Evolutionary conservation across 2,888 invertebrate genomes (phyloP), one percentile per base, ranked within the genome.

Genomic region (Plutella xylostella): DNA sequence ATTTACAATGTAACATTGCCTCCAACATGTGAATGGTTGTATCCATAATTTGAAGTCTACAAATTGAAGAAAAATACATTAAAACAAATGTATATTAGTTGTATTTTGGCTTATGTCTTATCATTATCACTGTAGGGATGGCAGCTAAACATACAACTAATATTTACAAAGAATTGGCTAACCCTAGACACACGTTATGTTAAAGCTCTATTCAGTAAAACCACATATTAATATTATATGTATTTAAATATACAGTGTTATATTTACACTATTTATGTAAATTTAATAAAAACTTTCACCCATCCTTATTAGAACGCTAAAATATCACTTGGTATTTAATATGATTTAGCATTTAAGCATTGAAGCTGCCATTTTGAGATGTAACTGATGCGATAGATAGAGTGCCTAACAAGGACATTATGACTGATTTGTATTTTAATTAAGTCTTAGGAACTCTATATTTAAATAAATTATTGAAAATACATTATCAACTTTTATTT

Each of bases 391-490:
- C 9, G 6, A 25, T 7, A 5, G 25, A 7, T 17, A 35, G 12
- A 17, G 19, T 17, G 9, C 12, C 37, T 11, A 12, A 4, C 19
- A 19, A 37, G 20, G 18, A 25, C 22, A 25, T 39, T 31, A 30
- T 41, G 41, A 41, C 41, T 41, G 41, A 41, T 30, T 17, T 15
- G n/a, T 19, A 30, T 22, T 39, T 22, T 20, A 37, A 20, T 25
- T 25, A 19, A 30, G 31, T 41, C 19, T 30, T 72, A 74, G 71
- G 72, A 75, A 75, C 71, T 71, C 58, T 58, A 60, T 48, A 48
- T 60, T 62, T 56, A 57, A 72, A 72, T 74, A 71, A 73, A 73
- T 70, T 71, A 69, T 68, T 61, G 58, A 51, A 49, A 55, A 59
- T 28, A 28, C 11, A 6, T n/a, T n/a, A n/a, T 28, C 11, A 28